Base-by-base conservation (phyloP, 1,140 invertebrate genomes). In the Matsumurasca onukii region DNA sequence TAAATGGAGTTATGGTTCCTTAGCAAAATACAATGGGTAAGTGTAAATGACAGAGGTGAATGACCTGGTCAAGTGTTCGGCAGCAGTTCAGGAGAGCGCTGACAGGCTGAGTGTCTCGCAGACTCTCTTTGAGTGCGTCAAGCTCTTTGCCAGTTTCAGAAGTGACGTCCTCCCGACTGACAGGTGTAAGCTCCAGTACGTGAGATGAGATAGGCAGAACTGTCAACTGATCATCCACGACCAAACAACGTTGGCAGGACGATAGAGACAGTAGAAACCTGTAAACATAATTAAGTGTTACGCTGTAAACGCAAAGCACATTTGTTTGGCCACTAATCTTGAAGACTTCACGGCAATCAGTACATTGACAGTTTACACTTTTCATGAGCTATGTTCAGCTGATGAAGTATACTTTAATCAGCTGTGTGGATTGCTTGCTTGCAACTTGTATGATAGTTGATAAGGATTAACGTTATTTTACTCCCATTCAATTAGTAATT, bases 141-240 rank as follows among this genome's bases (percentile, higher is more conserved):
- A 98, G 81, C 78, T 93, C 87, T 20, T 77, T 73, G 30, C 85
- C 80, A 72, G 84, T 82, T 66, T 81, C 77, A 0, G 78, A 77
- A 49, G 76, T 74, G 64, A 73, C 73, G 55, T 75, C 71, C 15
- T 66, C 62, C 75, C 80, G 81, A 74, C 88, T 85, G 0, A 90
- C 81, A 17, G 92, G 85, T 70, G 86, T 85, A 57, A 98, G 88
- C 76, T 90, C 89, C 20, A 93, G 83, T 67, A 92, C 91, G 75
- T 93, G 90, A 0, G 93, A 95, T 5, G 96, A 97, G 71, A 99
- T 84, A 0, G 98, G 97, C 22, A 99, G 81, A 3, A 99, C 89
- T 55, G 91, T 91, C 0, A 99, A 83, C 69, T 94, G 89, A 80
- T 99, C 97, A 81, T 99, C 96, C 20, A 98, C 87, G 3, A 99